phyloP scores from a whole-genome alignment of 2,888 invertebrate genomes.

The Elmis aenea region DNA sequence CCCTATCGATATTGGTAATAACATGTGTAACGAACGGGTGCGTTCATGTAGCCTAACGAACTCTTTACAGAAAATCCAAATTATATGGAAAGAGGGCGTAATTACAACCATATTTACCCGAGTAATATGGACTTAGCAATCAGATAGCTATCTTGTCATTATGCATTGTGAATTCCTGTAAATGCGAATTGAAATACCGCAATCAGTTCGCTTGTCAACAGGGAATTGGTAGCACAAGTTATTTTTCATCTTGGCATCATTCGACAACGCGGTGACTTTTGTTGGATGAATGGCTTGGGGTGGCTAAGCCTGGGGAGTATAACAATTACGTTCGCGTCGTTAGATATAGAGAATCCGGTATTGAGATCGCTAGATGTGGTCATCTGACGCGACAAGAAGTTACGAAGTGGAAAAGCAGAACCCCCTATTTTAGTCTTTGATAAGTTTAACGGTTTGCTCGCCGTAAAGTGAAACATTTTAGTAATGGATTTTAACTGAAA shows the following conservation, averaged over 20 bases:
- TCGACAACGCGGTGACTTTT: conserved; percentile 25
- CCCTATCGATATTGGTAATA: no score
- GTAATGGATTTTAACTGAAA: no score
- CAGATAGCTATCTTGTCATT: conserved; percentile 45
- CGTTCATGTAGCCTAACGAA: no score
- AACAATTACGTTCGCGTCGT: conserved; percentile 48
- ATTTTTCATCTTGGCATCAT: conserved; percentile 34
- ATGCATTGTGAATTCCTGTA: conserved; percentile 40
- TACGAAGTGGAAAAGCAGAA: conserved; percentile 13
- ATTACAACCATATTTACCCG: conserved; percentile 40
- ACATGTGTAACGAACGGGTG: no score
- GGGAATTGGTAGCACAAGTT: conserved; percentile 31
- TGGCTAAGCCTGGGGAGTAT: conserved; percentile 34
- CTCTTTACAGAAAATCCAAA: conserved; percentile 21
- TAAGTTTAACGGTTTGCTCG: no score
- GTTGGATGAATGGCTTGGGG: conserved; percentile 23
- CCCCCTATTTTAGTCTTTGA: conserved; percentile 10
- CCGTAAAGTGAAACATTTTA: no score
- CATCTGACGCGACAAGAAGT: conserved; percentile 32
- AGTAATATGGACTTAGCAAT: conserved; percentile 31
- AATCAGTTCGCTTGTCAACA: conserved; percentile 42
- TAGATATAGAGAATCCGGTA: conserved; percentile 45
- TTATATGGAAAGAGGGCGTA: conserved; percentile 31
- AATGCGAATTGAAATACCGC: conserved; percentile 44
- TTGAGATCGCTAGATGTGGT: conserved; percentile 38